Evolutionary conservation across 2,888 invertebrate genomes (phyloP).

Genomic region (Oscheius sp.): DNA sequence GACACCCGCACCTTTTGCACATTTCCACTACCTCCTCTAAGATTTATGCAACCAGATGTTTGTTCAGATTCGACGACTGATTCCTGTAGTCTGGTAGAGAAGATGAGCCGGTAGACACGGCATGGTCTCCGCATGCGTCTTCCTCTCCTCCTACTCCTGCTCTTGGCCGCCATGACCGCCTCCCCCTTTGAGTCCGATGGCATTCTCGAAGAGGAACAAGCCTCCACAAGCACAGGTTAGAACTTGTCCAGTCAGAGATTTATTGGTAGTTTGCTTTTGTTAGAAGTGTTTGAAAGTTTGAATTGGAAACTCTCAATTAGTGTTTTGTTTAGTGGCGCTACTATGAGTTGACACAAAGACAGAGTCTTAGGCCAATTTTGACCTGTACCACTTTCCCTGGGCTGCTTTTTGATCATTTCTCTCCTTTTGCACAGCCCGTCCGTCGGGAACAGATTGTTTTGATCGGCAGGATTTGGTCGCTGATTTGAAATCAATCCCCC

Average conservation of each 20-base stretch:
- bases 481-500: constrained; percentile 27
- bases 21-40: constrained; percentile 4
- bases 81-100: neutral
- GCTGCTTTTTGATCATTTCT: constrained; percentile 11
- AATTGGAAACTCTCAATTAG: too few species aligned
- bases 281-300: neutral
- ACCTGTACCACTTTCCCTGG: neutral
- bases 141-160: constrained; percentile 9
- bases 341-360: too few species aligned
- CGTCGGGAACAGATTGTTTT: neutral
- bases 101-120: constrained; percentile 18
- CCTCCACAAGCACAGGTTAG: constrained; percentile 30
- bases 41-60: neutral
- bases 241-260: neutral
- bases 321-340: neutral
- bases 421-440: constrained; percentile 20
- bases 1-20: constrained; percentile 21
- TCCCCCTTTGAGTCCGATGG: neutral
- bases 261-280: neutral
- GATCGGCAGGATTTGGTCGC: constrained; percentile 14
- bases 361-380: neutral
- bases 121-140: constrained; percentile 29
- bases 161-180: constrained; percentile 28
- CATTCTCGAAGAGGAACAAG: neutral
- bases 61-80: neutral